These are phyloP conservation scores for Chrysaora quinquecirrha DNA, from an alignment of 30 jellyfish, hydroid and myxozoan species.

Conservation along the genomic window DNA sequence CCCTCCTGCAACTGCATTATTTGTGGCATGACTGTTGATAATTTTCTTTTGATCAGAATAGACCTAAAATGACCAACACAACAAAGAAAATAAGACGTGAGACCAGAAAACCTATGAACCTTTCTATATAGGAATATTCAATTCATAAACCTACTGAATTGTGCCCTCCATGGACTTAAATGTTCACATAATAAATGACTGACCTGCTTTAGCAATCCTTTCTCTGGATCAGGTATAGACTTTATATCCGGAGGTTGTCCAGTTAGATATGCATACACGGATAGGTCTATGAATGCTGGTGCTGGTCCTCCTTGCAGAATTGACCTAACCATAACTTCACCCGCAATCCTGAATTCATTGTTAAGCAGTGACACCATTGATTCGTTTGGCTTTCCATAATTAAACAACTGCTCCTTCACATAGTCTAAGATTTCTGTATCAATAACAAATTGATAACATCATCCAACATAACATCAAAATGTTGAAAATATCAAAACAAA, in stretches of 20 bases:
- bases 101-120: too few relatives aligned
- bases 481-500: too few relatives aligned
- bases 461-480: too few relatives aligned
- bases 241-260: background rate
- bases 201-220: too few relatives aligned
- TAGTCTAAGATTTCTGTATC: background rate
- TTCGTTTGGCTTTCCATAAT: background rate
- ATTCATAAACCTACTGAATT: background rate
- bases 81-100: too few relatives aligned
- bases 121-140: too few relatives aligned
- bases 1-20: constrained; percentile 8
- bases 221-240: too few relatives aligned
- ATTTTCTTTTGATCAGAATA: background rate
- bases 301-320: background rate
- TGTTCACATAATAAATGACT: too few relatives aligned
- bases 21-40: constrained; percentile 10
- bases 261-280: background rate
- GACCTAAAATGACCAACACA: too few relatives aligned
- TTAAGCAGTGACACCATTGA: constrained; percentile 1
- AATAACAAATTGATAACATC: too few relatives aligned
- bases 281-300: background rate
- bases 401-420: background rate
- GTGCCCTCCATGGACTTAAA: too few relatives aligned
- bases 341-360: background rate
- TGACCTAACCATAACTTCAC: constrained; percentile 9